phyloP scores from a whole-genome alignment of 2,113 vertebrate genomes.

The Enhydra lutris region DNA sequence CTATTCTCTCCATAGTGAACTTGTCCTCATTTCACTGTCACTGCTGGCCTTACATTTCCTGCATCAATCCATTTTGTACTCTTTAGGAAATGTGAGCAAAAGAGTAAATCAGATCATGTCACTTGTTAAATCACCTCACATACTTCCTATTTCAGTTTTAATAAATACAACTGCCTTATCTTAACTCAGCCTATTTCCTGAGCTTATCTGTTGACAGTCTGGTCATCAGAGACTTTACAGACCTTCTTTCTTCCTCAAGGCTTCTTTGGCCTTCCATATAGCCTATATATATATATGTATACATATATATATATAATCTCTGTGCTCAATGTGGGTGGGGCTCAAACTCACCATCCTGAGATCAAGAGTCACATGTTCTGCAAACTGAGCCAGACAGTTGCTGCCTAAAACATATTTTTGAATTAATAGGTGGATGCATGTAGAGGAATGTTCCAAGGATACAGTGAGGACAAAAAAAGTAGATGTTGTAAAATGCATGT shows the following conservation, averaged over 20 bases:
- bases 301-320: neutral
- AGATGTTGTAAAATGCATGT: neutral
- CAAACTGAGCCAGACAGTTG: neutral
- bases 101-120: neutral
- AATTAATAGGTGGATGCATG: neutral
- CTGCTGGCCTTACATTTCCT: neutral
- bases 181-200: neutral
- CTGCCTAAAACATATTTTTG: neutral
- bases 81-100: neutral
- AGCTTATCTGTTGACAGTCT: neutral
- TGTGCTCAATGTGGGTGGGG: neutral
- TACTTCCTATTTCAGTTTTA: neutral
- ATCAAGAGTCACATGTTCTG: neutral
- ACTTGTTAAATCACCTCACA: neutral
- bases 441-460: neutral
- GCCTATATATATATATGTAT: neutral
- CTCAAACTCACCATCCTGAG: neutral
- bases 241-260: neutral
- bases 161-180: neutral
- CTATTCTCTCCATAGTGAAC: neutral
- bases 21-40: too few species aligned
- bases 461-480: neutral
- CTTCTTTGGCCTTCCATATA: neutral
- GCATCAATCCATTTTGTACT: neutral
- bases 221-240: neutral